Conservation (phyloP, 2,888 invertebrate species). For the Himalopsyche japonica region DNA sequence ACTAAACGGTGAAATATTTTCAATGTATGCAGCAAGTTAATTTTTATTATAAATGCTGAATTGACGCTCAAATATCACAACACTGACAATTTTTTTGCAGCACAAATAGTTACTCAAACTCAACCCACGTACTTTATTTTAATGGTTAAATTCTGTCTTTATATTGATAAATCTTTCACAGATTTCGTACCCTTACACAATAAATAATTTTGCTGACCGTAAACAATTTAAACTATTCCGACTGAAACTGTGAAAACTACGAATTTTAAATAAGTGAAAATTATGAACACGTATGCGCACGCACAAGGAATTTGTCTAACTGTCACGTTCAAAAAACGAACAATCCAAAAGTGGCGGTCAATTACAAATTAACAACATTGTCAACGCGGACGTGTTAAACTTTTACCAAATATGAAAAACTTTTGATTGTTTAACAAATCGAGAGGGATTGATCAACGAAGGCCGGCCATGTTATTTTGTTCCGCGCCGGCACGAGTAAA, state of each 20-base stretch:
- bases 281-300: constrained; percentile 5
- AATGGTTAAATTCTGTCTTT: neutral
- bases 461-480: neutral
- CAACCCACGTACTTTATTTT: neutral
- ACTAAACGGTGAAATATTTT: neutral
- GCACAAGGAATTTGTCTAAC: constrained; percentile 10
- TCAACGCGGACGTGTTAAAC: neutral
- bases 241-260: neutral
- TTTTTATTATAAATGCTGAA: neutral
- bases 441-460: neutral
- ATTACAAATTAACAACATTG: neutral
- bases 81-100: neutral
- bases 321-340: constrained; percentile 8
- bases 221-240: neutral
- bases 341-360: neutral
- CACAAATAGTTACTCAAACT: neutral
- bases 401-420: neutral
- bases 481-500: neutral
- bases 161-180: neutral
- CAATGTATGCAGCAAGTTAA: neutral
- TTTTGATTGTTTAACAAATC: neutral
- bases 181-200: neutral
- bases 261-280: neutral
- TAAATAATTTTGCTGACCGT: neutral
- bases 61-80: neutral